A percentile compares a stretch with the other conserved stretches of the same genome.
phyloP scores from a whole-genome alignment of 2,113 vertebrate genomes.

The Steatornis caripensis region DNA sequence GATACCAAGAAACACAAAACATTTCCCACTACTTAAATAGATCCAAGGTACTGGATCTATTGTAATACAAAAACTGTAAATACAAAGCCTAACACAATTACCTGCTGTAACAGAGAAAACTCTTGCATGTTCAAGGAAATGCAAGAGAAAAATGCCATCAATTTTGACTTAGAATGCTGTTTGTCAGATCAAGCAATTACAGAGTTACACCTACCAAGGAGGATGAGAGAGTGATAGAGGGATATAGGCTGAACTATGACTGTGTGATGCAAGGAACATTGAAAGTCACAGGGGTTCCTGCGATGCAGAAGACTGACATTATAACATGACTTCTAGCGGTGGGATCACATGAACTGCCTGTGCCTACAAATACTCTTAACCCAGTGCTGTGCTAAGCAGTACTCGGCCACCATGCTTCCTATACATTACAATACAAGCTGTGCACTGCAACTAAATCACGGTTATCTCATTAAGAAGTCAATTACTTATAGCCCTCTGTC shows the following conservation, averaged over 20 bases:
- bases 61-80: too few relatives aligned
- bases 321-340: not conserved
- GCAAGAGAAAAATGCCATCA: not conserved
- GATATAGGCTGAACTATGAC: not conserved
- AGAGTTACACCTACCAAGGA: not conserved
- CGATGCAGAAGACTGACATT: not conserved
- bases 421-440: not conserved
- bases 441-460: not conserved
- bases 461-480: not conserved
- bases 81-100: too few relatives aligned
- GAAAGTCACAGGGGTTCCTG: not conserved
- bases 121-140: not conserved
- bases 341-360: not conserved
- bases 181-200: not conserved
- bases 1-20: not conserved
- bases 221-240: not conserved
- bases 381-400: too few relatives aligned
- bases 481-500: not conserved
- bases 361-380: not conserved
- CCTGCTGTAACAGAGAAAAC: too few relatives aligned
- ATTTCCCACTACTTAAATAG: not conserved
- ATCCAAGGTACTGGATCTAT: not conserved
- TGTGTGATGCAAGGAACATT: not conserved
- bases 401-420: not conserved
- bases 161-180: not conserved